A percentile compares a stretch with the other conserved stretches of the same genome.
Evolutionary conservation across 1,140 invertebrate species (phyloP).

Genomic region (Artemia franciscana): DNA sequence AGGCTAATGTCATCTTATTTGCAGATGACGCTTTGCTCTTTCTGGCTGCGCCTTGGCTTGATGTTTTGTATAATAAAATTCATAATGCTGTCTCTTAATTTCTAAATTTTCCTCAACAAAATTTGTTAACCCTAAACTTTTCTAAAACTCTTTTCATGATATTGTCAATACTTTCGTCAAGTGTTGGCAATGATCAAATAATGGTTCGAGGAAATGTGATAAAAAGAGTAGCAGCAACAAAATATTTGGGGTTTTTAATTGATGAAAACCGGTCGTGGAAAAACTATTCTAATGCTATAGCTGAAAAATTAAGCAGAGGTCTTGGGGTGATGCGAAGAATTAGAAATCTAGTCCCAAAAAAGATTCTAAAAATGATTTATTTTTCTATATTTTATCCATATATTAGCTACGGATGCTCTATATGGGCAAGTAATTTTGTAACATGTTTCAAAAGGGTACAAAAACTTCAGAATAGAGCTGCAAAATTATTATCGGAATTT

Average conservation of each 20-base stretch:
- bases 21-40: background rate
- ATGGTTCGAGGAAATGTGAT: background rate
- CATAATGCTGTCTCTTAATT: background rate
- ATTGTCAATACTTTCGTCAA: background rate
- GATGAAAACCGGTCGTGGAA: background rate
- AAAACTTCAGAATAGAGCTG: background rate
- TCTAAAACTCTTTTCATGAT: background rate
- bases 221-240: background rate
- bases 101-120: background rate
- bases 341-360: background rate
- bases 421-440: background rate
- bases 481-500: background rate
- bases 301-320: background rate
- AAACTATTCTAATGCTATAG: background rate
- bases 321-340: background rate
- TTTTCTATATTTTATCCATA: background rate
- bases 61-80: background rate
- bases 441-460: background rate
- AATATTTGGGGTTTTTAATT: background rate
- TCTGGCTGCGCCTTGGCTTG: background rate
- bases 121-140: background rate
- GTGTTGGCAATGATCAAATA: background rate
- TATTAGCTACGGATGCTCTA: background rate
- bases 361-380: background rate
- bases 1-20: background rate